Evolutionary conservation across 2,113 vertebrate species (phyloP).

Genomic region (Tragulus kanchil): DNA sequence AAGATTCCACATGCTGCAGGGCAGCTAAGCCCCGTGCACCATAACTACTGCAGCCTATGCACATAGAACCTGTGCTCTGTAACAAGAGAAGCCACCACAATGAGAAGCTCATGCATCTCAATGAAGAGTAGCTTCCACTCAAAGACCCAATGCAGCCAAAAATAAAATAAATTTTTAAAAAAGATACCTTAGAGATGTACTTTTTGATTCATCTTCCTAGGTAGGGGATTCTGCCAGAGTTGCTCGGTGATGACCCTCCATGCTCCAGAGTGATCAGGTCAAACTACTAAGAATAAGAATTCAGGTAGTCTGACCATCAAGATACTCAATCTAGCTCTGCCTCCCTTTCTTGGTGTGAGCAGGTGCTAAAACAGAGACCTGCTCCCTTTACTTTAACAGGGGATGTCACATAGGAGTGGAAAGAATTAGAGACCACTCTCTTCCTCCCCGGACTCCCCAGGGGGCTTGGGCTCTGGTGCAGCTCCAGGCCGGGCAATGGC

Average conservation of each 20-base stretch:
- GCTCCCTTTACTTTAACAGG: background rate
- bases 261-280: background rate
- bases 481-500: background rate
- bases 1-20: no score
- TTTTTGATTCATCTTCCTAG: slow-evolving; percentile 33
- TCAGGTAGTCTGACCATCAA: background rate
- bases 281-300: background rate
- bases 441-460: background rate
- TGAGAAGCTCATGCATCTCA: no score
- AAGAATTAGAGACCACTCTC: background rate
- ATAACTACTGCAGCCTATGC: no score
- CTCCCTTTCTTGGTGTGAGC: background rate
- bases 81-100: no score
- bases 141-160: no score
- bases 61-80: no score
- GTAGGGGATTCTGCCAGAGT: slow-evolving; percentile 61
- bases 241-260: slow-evolving; percentile 72
- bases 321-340: background rate
- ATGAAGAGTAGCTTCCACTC: no score
- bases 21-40: no score
- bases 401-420: background rate
- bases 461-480: background rate
- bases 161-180: no score
- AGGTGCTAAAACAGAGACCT: background rate
- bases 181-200: background rate